phyloP scores from a whole-genome alignment of 2,113 vertebrate genomes.

The Aleadryas rufinucha region DNA sequence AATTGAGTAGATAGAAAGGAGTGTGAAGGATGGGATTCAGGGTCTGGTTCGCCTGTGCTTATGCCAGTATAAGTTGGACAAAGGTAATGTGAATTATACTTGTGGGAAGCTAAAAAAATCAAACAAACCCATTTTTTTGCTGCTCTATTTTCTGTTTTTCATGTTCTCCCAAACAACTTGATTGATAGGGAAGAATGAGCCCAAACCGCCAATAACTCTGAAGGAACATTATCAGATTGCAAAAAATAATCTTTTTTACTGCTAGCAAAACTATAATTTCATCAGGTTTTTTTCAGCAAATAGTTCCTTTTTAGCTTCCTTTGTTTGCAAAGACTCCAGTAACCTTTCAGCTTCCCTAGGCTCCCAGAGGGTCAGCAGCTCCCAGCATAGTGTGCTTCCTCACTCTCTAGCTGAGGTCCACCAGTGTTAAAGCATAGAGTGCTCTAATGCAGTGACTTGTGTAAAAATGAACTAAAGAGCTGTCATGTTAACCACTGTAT shows the following conservation, averaged over 20 bases:
- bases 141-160: neutral
- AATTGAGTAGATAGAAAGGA: neutral
- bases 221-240: neutral
- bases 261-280: neutral
- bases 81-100: neutral
- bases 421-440: neutral
- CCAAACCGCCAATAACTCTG: neutral
- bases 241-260: neutral
- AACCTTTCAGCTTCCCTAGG: neutral
- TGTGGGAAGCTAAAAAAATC: neutral
- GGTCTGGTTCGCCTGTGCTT: neutral
- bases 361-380: neutral
- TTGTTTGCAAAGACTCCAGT: neutral
- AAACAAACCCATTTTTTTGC: neutral
- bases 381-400: neutral
- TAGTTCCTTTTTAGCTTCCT: neutral
- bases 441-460: neutral
- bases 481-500: neutral
- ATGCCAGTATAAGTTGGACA: neutral
- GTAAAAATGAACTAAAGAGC: neutral
- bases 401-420: neutral
- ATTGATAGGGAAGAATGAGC: neutral
- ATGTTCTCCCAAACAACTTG: neutral
- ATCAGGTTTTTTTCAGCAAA: neutral
- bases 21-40: neutral